Conservation (phyloP, 2,113 vertebrate genomes). For the Podilymbus podiceps region DNA sequence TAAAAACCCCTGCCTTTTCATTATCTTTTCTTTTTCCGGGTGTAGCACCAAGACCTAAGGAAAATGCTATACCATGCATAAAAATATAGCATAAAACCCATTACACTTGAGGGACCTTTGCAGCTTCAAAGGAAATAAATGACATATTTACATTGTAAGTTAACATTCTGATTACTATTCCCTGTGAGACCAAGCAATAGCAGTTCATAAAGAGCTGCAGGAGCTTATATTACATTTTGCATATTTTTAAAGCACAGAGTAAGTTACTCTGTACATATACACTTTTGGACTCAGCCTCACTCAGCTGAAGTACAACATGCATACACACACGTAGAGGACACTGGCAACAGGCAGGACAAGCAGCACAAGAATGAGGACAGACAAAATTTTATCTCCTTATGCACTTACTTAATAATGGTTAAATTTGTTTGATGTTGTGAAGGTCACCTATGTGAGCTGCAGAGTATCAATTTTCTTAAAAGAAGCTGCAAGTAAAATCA, state of each 20-base stretch:
- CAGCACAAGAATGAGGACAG: not conserved
- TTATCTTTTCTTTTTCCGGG: not conserved
- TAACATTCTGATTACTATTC: not conserved
- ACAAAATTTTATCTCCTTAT: not conserved
- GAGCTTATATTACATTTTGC: not conserved
- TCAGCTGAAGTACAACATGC: not conserved
- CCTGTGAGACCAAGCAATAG: not conserved
- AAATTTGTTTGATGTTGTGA: not conserved
- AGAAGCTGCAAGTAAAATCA: not conserved
- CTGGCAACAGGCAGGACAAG: not conserved
- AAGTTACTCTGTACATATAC: not conserved
- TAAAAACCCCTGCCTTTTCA: not conserved
- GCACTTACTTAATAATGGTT: not conserved
- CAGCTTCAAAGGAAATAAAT: not conserved
- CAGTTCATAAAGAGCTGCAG: not conserved
- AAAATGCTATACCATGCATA: not conserved
- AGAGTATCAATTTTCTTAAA: not conserved
- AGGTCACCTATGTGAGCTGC: not conserved
- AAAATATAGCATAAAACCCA: not conserved
- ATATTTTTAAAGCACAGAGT: not conserved
- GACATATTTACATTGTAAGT: not conserved
- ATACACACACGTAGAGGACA: not conserved
- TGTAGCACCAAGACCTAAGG: not conserved
- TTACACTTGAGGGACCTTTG: not conserved
- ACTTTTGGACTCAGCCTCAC: not conserved